Conservation (phyloP, 1,140 invertebrate species). For the Teleogryllus occipitalis region DNA sequence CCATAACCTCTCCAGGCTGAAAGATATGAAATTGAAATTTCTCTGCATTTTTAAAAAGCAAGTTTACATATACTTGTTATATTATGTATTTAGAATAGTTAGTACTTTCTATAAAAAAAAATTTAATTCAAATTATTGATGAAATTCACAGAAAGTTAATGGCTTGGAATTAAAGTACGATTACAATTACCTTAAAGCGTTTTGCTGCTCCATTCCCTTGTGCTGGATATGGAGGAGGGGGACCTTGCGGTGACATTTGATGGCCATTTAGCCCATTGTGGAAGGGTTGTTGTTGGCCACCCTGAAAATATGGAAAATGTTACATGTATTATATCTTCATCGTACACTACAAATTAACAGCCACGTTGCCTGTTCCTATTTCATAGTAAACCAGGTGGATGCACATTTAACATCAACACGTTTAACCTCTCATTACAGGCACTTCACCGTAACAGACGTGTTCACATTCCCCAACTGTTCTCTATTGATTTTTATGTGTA, state of each 20-base stretch:
- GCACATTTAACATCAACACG: background rate
- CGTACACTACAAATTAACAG: background rate
- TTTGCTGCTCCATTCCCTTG: constrained; percentile 34
- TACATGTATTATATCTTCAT: background rate
- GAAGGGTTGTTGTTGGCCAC: constrained; percentile 14
- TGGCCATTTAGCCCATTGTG: constrained; percentile 19
- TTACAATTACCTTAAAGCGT: constrained; percentile 41
- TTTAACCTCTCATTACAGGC: background rate
- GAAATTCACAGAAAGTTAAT: background rate
- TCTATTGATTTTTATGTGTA: no score
- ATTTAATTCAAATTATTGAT: background rate
- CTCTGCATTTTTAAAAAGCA: no score
- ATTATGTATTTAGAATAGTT: no score
- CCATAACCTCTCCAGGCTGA: constrained; percentile 13
- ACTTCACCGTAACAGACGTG: background rate
- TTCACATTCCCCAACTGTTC: no score
- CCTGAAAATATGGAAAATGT: background rate
- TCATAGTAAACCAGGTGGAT: background rate
- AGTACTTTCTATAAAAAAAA: background rate
- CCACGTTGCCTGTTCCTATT: background rate
- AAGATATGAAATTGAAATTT: background rate
- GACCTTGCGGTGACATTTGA: constrained; percentile 32
- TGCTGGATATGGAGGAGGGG: constrained; percentile 45
- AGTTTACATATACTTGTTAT: no score
- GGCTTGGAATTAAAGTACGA: background rate